A percentile compares a stretch with the other conserved stretches of the same genome.
phyloP scores from a whole-genome alignment of 23 tunicate genomes.

The Halocynthia aurantium region DNA sequence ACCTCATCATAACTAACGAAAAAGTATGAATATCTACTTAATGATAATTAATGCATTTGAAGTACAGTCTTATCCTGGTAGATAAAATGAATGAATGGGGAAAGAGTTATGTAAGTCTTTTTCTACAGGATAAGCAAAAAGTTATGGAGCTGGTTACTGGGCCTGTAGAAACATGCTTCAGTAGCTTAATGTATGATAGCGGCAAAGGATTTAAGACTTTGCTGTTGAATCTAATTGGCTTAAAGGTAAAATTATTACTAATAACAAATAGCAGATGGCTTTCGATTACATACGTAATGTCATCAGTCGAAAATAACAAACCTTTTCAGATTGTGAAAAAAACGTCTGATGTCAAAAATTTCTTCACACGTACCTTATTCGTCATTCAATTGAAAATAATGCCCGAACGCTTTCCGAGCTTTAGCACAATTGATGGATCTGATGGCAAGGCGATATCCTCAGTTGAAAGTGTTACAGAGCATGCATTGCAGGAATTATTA shows the following conservation, averaged over 20 bases:
- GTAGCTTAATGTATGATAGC: conserved; percentile 77
- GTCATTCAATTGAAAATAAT: conserved; percentile 16
- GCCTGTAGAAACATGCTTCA: conserved; percentile 63
- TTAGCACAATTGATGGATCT: not conserved
- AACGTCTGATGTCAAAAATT: conserved; percentile 18
- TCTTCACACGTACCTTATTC: conserved; percentile 32
- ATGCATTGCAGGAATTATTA: conserved; percentile 18
- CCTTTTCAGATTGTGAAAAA: conserved; percentile 28
- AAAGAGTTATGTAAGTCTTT: not conserved
- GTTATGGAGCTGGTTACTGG: conserved; percentile 56
- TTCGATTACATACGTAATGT: not conserved
- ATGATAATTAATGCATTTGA: too few species aligned
- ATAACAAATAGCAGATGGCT: not conserved
- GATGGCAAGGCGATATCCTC: not conserved
- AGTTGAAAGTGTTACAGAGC: conserved; percentile 21
- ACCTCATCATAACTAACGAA: conserved; percentile 35
- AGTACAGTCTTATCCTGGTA: too few species aligned
- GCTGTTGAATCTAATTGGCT: conserved; percentile 57
- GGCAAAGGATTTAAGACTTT: conserved; percentile 69
- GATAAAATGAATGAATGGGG: too few species aligned
- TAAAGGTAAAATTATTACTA: conserved; percentile 44
- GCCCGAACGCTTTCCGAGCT: conserved; percentile 7
- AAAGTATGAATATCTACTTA: not conserved
- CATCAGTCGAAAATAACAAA: conserved; percentile 1
- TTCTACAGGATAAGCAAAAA: conserved; percentile 26